Evolutionary conservation across 2,888 invertebrate species (phyloP).

Genomic region (Entomobrya multifasciata): DNA sequence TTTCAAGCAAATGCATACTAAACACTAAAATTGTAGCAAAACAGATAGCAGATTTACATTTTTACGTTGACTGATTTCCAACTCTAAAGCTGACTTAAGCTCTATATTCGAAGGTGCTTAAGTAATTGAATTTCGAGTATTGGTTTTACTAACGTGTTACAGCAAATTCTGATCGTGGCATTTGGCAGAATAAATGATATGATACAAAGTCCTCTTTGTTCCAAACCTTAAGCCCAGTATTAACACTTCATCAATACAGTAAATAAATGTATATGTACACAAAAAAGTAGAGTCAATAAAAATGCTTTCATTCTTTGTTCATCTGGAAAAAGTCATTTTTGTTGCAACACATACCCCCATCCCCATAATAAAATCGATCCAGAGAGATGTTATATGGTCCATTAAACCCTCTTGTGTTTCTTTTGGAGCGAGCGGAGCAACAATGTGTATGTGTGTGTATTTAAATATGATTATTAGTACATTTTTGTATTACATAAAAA

Average conservation of each 20-base stretch:
- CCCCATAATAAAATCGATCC: not conserved
- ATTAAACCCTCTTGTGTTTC: slow-evolving; percentile 32
- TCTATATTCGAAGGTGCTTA: too few species aligned
- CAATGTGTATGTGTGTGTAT: not conserved
- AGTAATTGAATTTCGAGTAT: too few species aligned
- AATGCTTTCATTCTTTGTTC: not conserved
- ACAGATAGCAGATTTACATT: too few species aligned
- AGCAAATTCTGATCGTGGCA: too few species aligned
- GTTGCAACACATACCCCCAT: not conserved
- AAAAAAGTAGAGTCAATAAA: not conserved
- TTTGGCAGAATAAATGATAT: too few species aligned
- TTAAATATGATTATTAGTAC: not conserved
- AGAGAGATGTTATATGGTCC: slow-evolving; percentile 7
- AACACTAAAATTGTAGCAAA: too few species aligned
- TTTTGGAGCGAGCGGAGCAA: not conserved
- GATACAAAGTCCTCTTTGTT: too few species aligned
- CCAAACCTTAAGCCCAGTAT: too few species aligned
- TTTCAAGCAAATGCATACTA: too few species aligned
- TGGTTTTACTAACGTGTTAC: too few species aligned
- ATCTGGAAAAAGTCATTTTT: not conserved
- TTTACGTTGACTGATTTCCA: too few species aligned
- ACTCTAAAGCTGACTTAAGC: too few species aligned
- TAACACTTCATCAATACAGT: not conserved
- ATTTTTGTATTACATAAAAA: not conserved
- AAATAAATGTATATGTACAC: not conserved